A percentile compares a stretch with the other conserved stretches of the same genome.
Conservation (phyloP, 2,797 vertebrate genomes). For the Poeciliopsis paucimaculata region DNA sequence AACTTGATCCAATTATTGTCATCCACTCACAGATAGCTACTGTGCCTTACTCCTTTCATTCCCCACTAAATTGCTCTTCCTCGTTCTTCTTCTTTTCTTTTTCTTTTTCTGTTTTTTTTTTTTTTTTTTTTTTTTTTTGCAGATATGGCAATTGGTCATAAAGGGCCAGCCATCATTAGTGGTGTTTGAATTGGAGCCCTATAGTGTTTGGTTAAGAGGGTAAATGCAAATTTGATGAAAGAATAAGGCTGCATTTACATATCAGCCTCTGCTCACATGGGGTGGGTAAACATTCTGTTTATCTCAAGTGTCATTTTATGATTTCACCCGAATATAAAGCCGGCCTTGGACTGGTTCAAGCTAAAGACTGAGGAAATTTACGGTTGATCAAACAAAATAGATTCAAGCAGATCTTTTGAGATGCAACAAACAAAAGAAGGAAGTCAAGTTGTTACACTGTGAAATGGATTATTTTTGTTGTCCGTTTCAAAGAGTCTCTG, state of each 20-base stretch:
- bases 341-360: conserved; percentile 94
- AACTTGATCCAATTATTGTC: conserved; percentile 97
- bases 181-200: conserved; percentile 99
- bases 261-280: conserved; percentile 99
- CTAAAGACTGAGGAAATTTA: conserved; percentile 93
- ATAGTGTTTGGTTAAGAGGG: conserved; percentile 99
- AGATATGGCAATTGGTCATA: conserved; percentile 95
- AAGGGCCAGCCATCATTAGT: conserved; percentile 99
- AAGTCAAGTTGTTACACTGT: conserved; percentile 64
- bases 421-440: conserved; percentile 83
- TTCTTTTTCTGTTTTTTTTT: conserved; percentile 65
- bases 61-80: conserved; percentile 93
- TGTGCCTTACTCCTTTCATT: conserved; percentile 88
- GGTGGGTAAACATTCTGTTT: conserved; percentile 99
- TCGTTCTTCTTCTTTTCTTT: conserved; percentile 67
- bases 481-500: conserved; percentile 7
- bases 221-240: conserved; percentile 99
- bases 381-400: conserved; percentile 91
- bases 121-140: conserved; percentile 80
- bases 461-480: conserved; percentile 43
- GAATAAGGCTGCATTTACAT: conserved; percentile 99
- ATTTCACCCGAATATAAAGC: conserved; percentile 99
- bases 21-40: conserved; percentile 86
- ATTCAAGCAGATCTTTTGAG: conserved; percentile 86
- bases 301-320: conserved; percentile 99